These are phyloP conservation scores for Centropyge bicolor DNA, from an alignment of 2,797 vertebrate species.

Conservation along the genomic window DNA sequence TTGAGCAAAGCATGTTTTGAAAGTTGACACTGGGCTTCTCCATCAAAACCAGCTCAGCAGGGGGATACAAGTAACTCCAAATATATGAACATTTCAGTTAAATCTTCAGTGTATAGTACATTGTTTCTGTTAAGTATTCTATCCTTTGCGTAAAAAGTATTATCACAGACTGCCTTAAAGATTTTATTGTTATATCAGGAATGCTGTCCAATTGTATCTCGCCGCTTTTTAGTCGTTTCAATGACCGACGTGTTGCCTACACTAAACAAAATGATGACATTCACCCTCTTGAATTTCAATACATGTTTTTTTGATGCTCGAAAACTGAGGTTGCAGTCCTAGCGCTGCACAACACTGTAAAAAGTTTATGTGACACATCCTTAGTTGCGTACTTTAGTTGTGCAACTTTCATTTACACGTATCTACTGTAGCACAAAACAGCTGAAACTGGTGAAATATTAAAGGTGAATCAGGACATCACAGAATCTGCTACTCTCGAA, in stretches of 20 bases:
- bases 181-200: conserved; percentile 60
- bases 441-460: conserved; percentile 70
- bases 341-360: conserved; percentile 82
- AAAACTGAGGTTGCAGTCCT: conserved; percentile 54
- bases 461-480: conserved; percentile 54
- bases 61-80: conserved; percentile 52
- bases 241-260: conserved; percentile 29
- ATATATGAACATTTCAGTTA: conserved; percentile 60
- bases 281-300: conserved; percentile 36
- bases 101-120: conserved; percentile 36
- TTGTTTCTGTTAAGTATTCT: conserved; percentile 53
- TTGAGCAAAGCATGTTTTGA: conserved; percentile 41
- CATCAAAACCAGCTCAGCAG: conserved; percentile 62
- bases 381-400: conserved; percentile 55
- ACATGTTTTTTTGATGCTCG: conserved; percentile 37
- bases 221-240: conserved; percentile 43
- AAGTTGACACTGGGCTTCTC: conserved; percentile 72
- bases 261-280: conserved; percentile 43
- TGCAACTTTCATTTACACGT: conserved; percentile 50
- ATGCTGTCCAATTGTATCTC: conserved; percentile 52
- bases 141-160: conserved; percentile 57
- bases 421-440: conserved; percentile 72
- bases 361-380: conserved; percentile 63
- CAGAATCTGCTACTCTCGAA: conserved; percentile 40
- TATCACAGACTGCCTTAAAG: conserved; percentile 53